Conservation (phyloP, 2,113 vertebrate genomes). For the Elephas maximus region DNA sequence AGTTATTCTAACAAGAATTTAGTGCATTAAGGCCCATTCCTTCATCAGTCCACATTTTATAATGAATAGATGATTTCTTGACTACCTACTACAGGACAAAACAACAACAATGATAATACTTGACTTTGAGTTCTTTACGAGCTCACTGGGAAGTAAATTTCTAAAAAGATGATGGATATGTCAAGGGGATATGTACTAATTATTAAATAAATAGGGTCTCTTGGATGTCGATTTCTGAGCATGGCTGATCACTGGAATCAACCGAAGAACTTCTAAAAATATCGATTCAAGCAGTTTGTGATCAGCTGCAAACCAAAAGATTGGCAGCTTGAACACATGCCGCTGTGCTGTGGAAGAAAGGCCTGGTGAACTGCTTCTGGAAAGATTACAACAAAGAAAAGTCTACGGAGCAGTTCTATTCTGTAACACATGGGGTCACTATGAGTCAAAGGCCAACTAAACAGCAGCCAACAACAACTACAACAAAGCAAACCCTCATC, state of each 20-base stretch:
- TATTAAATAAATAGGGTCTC: background rate
- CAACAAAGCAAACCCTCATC: background rate
- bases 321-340: background rate
- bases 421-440: background rate
- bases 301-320: background rate
- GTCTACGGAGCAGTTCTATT: background rate
- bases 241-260: background rate
- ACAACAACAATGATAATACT: background rate
- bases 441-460: background rate
- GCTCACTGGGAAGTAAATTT: conserved; percentile 12
- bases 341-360: background rate
- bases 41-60: background rate
- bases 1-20: background rate
- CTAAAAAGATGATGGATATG: background rate
- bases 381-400: background rate
- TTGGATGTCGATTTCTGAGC: background rate
- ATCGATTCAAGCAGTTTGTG: background rate
- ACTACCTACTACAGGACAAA: background rate
- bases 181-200: background rate
- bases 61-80: background rate
- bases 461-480: background rate
- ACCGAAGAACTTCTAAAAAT: background rate
- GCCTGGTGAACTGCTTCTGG: background rate
- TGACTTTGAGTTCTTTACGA: background rate
- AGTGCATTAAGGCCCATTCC: background rate